Base-by-base conservation (phyloP, 2,888 invertebrate genomes). In the Orthosia gracilis region DNA sequence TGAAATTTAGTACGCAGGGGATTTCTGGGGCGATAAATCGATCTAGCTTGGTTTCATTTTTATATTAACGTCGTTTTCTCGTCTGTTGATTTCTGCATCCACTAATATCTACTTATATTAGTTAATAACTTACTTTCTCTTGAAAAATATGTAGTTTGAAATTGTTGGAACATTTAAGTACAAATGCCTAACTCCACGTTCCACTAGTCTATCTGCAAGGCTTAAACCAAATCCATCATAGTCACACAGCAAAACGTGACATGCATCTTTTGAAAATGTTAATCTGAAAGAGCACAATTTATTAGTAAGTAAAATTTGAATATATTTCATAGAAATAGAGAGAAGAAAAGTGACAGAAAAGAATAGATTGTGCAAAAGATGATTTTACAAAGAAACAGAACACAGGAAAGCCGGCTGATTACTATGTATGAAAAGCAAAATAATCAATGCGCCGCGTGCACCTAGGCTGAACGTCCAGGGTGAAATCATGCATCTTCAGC, bases 401-500 rank as follows among this genome's bases (percentile, higher is more conserved):
- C 40, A 40, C 40, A 9, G 40, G 9, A 40, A 40, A 9, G 40
- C 7, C 40, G 40, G 40, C 40, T 40, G 40, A 9, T 40, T 5
- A 9, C 40, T 40, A 40, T 40, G 9, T 40, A 9, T 40, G 9
- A 40, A 40, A 40, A 9, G 7, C 7, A 40, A 40, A 40, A 40
- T 9, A 40, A 0, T 40, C 40, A 40, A 40, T 9, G 9, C 40
- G 9, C 7, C 9, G 40, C 40, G 40, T 40, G 23, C 76, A 82
- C 83, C 79, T 82, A 26, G 61, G 40, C 31, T 76, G 70, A 17
- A 49, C 62, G 18, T 49, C 55, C 45, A 66, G 15, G 0, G 4
- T 7, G 3, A 18, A 4, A n/a, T 61, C 69, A 7, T 57, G 59
- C 45, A 84, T 67, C 13, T 52, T 63, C 26, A 84, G 47, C 15